A percentile compares a stretch with the other conserved stretches of the same genome.
Conservation (phyloP, 1,140 invertebrate species). For the Nebria ingens region DNA sequence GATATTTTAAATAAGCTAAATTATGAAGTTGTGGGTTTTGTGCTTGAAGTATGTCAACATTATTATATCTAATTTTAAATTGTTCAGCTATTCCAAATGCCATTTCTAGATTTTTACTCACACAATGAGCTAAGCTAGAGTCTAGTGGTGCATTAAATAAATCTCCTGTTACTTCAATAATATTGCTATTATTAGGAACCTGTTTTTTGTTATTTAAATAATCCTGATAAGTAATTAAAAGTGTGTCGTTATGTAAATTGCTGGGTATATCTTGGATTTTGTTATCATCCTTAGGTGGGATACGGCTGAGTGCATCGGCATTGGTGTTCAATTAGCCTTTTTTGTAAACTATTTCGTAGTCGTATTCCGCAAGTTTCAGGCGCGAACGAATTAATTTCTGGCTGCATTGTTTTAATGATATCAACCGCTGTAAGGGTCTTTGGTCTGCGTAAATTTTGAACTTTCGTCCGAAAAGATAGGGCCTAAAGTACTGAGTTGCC, state of each 20-base stretch:
- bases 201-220: neutral
- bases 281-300: no score
- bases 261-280: no score
- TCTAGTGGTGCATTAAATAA: neutral
- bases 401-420: neutral
- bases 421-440: neutral
- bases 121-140: neutral
- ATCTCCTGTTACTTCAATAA: neutral
- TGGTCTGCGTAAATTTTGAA: slow-evolving; percentile 32
- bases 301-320: no score
- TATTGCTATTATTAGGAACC: neutral
- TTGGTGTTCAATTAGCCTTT: slow-evolving; percentile 30
- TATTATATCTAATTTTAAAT: neutral
- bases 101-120: neutral
- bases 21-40: neutral
- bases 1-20: neutral
- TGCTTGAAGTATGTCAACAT: neutral
- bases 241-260: no score
- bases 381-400: neutral
- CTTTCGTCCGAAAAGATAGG: slow-evolving; percentile 34
- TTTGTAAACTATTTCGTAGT: slow-evolving; percentile 35
- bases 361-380: slow-evolving; percentile 20
- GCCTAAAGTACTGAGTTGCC: slow-evolving; percentile 30
- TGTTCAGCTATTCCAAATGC: neutral
- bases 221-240: no score